Percentiles rank a stretch among this genome's conserved stretches.
These are phyloP conservation scores for Sebastes melanostomus DNA, from an alignment of 2,797 vertebrate genomes.

Conservation along the genomic window DNA sequence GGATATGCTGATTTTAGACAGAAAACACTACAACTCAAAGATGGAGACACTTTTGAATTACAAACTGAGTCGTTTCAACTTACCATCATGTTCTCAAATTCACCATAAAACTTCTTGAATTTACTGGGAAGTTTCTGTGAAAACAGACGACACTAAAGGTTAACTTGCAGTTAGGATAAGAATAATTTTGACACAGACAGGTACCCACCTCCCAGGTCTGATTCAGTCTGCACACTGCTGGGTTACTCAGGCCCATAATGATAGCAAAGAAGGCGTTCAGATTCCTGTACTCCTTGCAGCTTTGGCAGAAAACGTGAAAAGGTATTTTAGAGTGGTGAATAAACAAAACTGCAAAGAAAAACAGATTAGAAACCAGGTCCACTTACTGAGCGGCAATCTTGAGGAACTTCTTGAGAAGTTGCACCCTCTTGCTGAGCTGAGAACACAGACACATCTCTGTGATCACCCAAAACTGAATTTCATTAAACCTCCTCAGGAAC, in stretches of 20 bases:
- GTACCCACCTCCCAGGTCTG: conserved; percentile 97
- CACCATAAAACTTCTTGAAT: conserved; percentile 96
- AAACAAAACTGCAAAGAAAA: background rate
- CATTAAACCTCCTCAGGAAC: conserved; percentile 97
- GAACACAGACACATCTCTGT: conserved; percentile 95
- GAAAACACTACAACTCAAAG: background rate
- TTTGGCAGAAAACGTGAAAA: conserved; percentile 55
- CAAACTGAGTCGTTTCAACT: conserved; percentile 46
- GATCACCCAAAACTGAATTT: conserved; percentile 98
- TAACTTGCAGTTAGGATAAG: background rate
- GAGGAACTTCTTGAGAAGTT: conserved; percentile 98
- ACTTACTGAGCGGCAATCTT: conserved; percentile 99
- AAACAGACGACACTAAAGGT: conserved; percentile 9
- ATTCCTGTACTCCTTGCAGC: conserved; percentile 98
- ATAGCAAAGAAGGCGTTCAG: conserved; percentile 97
- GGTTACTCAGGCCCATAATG: conserved; percentile 96
- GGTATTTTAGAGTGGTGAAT: background rate
- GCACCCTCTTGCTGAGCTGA: conserved; percentile 96
- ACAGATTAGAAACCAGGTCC: background rate
- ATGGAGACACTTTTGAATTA: background rate
- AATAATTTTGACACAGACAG: background rate
- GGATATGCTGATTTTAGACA: background rate
- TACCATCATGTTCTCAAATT: conserved; percentile 99
- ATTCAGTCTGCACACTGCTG: conserved; percentile 92
- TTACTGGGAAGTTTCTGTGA: conserved; percentile 98